phyloP scores from a whole-genome alignment of 2,113 vertebrate species.

The Chionodraco myersi region DNA sequence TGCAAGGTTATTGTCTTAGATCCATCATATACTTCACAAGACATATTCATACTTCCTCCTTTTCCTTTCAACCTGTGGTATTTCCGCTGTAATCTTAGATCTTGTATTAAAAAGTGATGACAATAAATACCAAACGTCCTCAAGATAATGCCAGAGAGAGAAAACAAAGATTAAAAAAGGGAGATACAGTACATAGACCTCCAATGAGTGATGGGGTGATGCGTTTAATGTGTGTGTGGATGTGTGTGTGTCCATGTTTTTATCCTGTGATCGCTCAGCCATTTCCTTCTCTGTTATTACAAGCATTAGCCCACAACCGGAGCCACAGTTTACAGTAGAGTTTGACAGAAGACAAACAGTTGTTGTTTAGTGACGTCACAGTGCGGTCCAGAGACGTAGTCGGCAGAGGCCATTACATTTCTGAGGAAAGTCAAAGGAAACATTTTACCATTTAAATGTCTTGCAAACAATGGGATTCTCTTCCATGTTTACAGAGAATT shows the following conservation, averaged over 20 bases:
- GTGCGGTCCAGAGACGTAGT: slow-evolving; percentile 13
- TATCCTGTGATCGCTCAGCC: slow-evolving; percentile 36
- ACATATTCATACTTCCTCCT: slow-evolving; percentile 11
- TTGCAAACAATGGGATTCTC: neutral
- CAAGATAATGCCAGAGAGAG: neutral
- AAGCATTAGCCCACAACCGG: slow-evolving; percentile 38
- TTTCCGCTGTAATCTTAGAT: slow-evolving; percentile 41
- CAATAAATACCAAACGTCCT: slow-evolving; percentile 3
- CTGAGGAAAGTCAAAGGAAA: slow-evolving; percentile 26
- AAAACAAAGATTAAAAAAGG: neutral
- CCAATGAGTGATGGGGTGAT: slow-evolving; percentile 10
- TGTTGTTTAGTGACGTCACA: slow-evolving; percentile 49
- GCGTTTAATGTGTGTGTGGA: slow-evolving; percentile 13
- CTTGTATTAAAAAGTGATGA: slow-evolving; percentile 26
- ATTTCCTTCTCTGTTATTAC: slow-evolving; percentile 48
- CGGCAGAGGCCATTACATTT: slow-evolving; percentile 14
- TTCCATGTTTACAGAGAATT: slow-evolving; percentile 28
- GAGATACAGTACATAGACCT: slow-evolving; percentile 1
- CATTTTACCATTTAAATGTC: slow-evolving; percentile 4
- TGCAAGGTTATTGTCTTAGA: slow-evolving; percentile 12
- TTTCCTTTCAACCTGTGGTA: slow-evolving; percentile 13
- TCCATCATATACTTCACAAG: slow-evolving; percentile 10
- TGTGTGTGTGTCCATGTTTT: slow-evolving; percentile 32
- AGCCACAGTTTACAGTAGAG: slow-evolving; percentile 30
- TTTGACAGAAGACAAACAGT: slow-evolving; percentile 43